Evolutionary conservation across 1,140 invertebrate genomes (phyloP).

Genomic region (Caenorhabditis latens): DNA sequence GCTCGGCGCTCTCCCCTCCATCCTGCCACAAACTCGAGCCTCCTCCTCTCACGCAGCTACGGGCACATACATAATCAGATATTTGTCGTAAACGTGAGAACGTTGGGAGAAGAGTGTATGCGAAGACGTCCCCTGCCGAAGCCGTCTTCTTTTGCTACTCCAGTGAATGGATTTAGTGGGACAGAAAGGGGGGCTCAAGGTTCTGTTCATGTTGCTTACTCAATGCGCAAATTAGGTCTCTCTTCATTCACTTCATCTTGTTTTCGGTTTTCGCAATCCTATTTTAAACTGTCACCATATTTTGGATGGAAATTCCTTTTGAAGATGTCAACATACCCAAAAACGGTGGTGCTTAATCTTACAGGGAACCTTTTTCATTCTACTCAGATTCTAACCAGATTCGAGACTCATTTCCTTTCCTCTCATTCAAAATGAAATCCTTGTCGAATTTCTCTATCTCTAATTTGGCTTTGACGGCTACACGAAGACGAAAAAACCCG

Average conservation of each 20-base stretch:
- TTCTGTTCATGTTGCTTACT: conserved; percentile 18
- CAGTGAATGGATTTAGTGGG: conserved; percentile 11
- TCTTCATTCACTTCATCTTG: background rate
- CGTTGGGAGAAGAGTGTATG: conserved; percentile 1
- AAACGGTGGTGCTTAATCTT: no score
- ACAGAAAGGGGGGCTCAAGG: background rate
- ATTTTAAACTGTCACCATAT: background rate
- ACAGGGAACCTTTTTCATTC: background rate
- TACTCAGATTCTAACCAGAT: background rate
- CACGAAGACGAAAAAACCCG: conserved; percentile 20
- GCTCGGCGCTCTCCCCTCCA: background rate
- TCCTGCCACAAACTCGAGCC: conserved; percentile 23
- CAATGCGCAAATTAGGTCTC: background rate
- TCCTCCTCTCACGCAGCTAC: background rate
- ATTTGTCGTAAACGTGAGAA: conserved; percentile 54
- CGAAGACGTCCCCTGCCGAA: background rate
- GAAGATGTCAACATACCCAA: no score
- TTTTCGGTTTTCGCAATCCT: background rate
- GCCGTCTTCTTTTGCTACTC: background rate
- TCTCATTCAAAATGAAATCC: background rate
- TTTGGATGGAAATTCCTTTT: no score
- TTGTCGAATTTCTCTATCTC: conserved; percentile 30
- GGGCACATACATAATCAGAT: conserved; percentile 41
- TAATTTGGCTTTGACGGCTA: conserved; percentile 19
- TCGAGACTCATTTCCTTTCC: background rate